Evolutionary conservation across 2,888 invertebrate genomes (phyloP).

Genomic region (Coleophora deauratella): DNA sequence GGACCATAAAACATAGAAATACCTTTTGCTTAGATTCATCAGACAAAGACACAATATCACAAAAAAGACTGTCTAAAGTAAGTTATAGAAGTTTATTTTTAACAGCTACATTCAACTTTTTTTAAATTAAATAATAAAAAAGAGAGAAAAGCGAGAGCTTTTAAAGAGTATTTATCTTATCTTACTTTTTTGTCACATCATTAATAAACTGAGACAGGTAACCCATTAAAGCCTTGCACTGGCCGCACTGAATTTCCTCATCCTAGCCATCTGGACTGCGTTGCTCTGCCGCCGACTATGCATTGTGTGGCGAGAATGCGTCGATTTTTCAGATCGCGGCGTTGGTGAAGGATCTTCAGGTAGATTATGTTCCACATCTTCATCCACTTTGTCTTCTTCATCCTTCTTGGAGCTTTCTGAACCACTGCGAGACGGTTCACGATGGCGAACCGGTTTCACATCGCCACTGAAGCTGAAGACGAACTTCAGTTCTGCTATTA

Average conservation of each 20-base stretch:
- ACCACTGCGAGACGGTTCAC: slow-evolving; percentile 45
- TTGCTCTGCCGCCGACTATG: slow-evolving; percentile 61
- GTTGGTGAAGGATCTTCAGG: slow-evolving; percentile 41
- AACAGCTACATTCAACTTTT: no score
- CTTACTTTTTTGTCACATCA: no score
- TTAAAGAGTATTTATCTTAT: no score
- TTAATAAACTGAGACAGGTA: no score
- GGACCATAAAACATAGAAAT: no score
- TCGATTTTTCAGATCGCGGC: slow-evolving; percentile 46
- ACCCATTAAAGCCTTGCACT: background rate
- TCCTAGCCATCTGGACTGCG: slow-evolving; percentile 53
- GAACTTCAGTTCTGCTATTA: slow-evolving; percentile 82
- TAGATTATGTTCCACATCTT: slow-evolving; percentile 30
- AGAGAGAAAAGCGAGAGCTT: no score
- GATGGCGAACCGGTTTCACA: slow-evolving; percentile 77
- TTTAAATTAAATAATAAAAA: no score
- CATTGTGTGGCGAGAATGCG: slow-evolving; percentile 48
- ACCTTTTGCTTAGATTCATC: no score
- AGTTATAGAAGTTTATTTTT: no score
- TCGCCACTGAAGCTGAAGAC: slow-evolving; percentile 80
- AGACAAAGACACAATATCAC: no score
- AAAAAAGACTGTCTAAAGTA: no score
- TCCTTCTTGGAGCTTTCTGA: slow-evolving; percentile 40
- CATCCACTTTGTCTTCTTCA: slow-evolving; percentile 29
- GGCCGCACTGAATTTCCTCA: slow-evolving; percentile 45